Conservation (phyloP, 37 sponge, comb jelly and placozoan species). For the Beroe ovata region DNA sequence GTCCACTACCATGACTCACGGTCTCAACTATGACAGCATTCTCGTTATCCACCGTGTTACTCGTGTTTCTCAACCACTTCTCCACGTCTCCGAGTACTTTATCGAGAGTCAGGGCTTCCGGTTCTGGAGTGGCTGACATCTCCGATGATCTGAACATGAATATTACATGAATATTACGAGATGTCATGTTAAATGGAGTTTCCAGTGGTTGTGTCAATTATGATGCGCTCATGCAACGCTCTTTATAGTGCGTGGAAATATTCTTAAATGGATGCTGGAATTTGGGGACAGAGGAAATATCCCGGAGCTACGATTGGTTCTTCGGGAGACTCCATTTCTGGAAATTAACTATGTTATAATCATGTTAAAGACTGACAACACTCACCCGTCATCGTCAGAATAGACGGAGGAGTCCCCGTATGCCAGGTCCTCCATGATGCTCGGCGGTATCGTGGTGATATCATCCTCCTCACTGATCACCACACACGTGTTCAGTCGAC, state of each 20-base stretch:
- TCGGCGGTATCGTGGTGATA: slow-evolving; percentile 59
- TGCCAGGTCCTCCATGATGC: slow-evolving; percentile 58
- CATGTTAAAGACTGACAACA: not conserved
- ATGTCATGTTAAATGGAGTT: too few relatives aligned
- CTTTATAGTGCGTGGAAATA: too few relatives aligned
- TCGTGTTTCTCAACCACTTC: slow-evolving; percentile 46
- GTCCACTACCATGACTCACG: too few relatives aligned
- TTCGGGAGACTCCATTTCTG: too few relatives aligned
- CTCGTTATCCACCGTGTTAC: slow-evolving; percentile 53
- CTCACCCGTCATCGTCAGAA: not conserved
- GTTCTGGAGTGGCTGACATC: slow-evolving; percentile 12
- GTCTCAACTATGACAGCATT: slow-evolving; percentile 57
- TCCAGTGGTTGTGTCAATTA: too few relatives aligned
- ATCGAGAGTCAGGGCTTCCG: slow-evolving; percentile 40
- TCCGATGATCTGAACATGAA: not conserved
- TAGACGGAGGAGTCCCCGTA: slow-evolving; percentile 13
- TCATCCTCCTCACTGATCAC: slow-evolving; percentile 65
- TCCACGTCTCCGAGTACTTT: slow-evolving; percentile 12
- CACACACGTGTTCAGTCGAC: slow-evolving; percentile 28
- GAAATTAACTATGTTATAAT: too few relatives aligned
- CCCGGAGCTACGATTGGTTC: too few relatives aligned
- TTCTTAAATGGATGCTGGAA: too few relatives aligned
- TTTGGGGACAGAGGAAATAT: too few relatives aligned
- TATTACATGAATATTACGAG: too few relatives aligned
- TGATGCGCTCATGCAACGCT: too few relatives aligned